Conservation (phyloP, 92 coral and sea anemone genomes). For the Isaurus tuberculatus region DNA sequence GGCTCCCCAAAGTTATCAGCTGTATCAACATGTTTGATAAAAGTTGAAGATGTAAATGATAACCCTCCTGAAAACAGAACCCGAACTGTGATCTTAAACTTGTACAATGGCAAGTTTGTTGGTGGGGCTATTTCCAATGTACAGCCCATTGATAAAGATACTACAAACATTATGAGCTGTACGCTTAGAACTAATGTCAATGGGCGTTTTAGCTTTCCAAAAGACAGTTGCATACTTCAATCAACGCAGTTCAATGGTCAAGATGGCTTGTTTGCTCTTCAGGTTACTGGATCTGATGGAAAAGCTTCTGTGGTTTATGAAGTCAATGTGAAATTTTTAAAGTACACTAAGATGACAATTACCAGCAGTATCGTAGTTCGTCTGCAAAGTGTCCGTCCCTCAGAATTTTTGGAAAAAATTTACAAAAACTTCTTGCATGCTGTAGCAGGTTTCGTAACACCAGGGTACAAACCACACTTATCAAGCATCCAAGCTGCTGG, state of each 20-base stretch:
- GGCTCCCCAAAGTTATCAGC: conserved; percentile 78
- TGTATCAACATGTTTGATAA: conserved; percentile 69
- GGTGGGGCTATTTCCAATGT: conserved; percentile 84
- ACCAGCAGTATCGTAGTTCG: conserved; percentile 79
- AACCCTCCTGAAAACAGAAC: conserved; percentile 77
- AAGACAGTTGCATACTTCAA: conserved; percentile 73
- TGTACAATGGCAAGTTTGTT: conserved; percentile 70
- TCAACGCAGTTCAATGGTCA: conserved; percentile 57
- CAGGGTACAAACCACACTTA: conserved; percentile 68
- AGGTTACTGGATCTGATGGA: conserved; percentile 84
- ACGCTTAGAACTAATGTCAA: conserved; percentile 52
- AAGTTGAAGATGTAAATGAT: conserved; percentile 86
- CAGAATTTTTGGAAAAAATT: conserved; percentile 66
- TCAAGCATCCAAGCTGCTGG: conserved; percentile 74
- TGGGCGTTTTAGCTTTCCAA: conserved; percentile 73
- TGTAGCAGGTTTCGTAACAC: conserved; percentile 59
- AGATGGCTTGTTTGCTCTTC: conserved; percentile 61
- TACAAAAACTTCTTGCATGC: conserved; percentile 72
- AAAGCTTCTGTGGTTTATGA: conserved; percentile 68
- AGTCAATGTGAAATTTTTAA: conserved; percentile 76
- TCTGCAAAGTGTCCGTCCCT: conserved; percentile 61
- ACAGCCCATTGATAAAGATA: conserved; percentile 89
- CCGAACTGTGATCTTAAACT: conserved; percentile 82
- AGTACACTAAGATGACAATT: conserved; percentile 67
- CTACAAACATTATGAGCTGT: conserved; percentile 76